Evolutionary conservation across 2,113 vertebrate genomes (phyloP).

Genomic region (Piprites chloris): DNA sequence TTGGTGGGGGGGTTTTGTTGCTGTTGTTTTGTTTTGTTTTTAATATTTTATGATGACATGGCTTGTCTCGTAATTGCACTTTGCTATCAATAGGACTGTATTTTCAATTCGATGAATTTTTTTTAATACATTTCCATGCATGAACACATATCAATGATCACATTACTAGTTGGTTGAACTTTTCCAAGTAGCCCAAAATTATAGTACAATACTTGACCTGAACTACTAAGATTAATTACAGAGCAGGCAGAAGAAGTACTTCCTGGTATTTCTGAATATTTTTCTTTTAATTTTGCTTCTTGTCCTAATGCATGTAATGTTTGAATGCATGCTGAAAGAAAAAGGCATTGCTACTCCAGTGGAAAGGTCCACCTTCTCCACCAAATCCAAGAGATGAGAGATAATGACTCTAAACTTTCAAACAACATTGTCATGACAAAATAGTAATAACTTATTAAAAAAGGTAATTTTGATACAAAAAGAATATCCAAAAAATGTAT

Average conservation of each 20-base stretch:
- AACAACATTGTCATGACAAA: background rate
- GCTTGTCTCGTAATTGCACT: accelerated
- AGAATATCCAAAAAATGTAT: background rate
- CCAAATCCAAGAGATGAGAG: background rate
- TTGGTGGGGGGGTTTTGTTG: no score
- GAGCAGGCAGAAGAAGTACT: background rate
- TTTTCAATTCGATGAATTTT: background rate
- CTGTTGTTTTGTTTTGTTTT: background rate
- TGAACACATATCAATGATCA: background rate
- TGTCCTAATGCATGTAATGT: background rate
- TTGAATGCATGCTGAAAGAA: background rate
- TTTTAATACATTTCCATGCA: background rate
- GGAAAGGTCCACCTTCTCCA: background rate
- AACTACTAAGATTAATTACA: background rate
- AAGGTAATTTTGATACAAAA: background rate
- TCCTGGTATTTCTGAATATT: background rate
- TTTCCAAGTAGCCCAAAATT: background rate
- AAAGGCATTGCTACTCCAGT: background rate
- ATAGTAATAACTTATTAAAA: background rate
- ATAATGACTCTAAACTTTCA: background rate
- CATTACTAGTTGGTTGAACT: background rate
- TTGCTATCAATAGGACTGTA: background rate
- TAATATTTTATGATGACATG: background rate
- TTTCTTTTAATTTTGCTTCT: background rate
- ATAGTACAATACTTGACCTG: background rate